Evolutionary conservation across 1,140 invertebrate species (phyloP), one percentile per base, ranked within the genome.

Genomic region (honey bee (Apis mellifera)): DNA sequence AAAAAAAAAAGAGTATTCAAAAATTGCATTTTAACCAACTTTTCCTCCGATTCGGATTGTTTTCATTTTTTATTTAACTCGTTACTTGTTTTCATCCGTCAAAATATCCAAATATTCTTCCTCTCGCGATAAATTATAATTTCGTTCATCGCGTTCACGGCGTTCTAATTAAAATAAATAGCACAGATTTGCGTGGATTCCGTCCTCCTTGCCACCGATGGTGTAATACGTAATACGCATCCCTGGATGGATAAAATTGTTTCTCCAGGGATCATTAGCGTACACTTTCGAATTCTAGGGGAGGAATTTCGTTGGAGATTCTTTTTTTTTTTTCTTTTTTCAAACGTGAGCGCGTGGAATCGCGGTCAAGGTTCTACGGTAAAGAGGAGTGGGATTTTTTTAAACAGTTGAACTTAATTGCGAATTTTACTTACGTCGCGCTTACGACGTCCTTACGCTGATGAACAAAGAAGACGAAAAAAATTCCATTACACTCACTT

Each of bases 331-430:
- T 52, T 55, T 3, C 4, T 32, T 32, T 3, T 69, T 68, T 11
- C 21, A 11, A 12, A 26, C 21, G 42, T 9, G 15, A 48, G 32
- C 11, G n/a, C 26, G 19, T 8, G 66, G 42, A 62, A 71, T 62
- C 42, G 77, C 57, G 77, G 68, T 79, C 68, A 78, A 60, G 65
- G 76, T 78, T 78, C 65, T 48, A 48, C 54, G 32, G 42, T 62
- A 60, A 60, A 42, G 26, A 59, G 17, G 54, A 59, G 71, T n/a
- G 3, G 21, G 32, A 19, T n/a, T 26, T 78, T 32, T 78, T 70
- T 59, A 59, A 70, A 54, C 52, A 54, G 65, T 26, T 23, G 15
- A 42, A 78, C 32, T 68, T 78, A 69, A 78, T 69, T 78, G 52
- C 76, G 52, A 77, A 77, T 68, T 77, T 68, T 68, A 59, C 26